A percentile compares a stretch with the other conserved stretches of the same genome.
Conservation (phyloP, 2,888 invertebrate genomes). For the Mylabris sibirica region DNA sequence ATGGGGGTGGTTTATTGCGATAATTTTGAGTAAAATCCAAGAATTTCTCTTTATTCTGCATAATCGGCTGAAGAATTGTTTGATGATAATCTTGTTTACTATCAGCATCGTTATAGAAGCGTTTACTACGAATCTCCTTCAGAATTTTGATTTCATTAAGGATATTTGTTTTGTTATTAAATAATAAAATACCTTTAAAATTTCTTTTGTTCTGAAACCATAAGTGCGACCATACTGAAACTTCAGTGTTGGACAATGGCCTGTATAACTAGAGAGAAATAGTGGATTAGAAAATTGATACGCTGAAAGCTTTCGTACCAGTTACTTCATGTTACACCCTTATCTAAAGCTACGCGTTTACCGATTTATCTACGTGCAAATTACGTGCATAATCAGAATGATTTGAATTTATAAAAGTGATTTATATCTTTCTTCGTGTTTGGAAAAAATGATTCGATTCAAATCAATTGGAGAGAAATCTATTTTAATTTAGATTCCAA, state of each 20-base stretch:
- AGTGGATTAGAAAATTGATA: constrained; percentile 2
- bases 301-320: not conserved
- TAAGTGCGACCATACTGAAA: constrained; percentile 76
- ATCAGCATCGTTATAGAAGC: constrained; percentile 60
- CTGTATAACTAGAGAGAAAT: constrained; percentile 68
- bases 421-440: no score
- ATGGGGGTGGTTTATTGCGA: constrained; percentile 63
- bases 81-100: constrained; percentile 64
- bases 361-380: not conserved
- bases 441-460: not conserved
- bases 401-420: not conserved
- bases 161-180: not conserved
- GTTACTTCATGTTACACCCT: constrained; percentile 7
- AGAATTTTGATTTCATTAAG: constrained; percentile 19
- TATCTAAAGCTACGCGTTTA: not conserved
- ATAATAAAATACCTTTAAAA: constrained; percentile 63
- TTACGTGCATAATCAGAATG: not conserved
- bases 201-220: constrained; percentile 74
- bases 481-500: not conserved
- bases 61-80: constrained; percentile 48
- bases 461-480: not conserved
- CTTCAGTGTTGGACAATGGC: constrained; percentile 75
- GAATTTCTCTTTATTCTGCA: constrained; percentile 52
- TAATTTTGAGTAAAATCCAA: constrained; percentile 61
- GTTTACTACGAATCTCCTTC: constrained; percentile 61